Evolutionary conservation across 2,888 invertebrate genomes (phyloP).

Genomic region (Masnerella sp.): DNA sequence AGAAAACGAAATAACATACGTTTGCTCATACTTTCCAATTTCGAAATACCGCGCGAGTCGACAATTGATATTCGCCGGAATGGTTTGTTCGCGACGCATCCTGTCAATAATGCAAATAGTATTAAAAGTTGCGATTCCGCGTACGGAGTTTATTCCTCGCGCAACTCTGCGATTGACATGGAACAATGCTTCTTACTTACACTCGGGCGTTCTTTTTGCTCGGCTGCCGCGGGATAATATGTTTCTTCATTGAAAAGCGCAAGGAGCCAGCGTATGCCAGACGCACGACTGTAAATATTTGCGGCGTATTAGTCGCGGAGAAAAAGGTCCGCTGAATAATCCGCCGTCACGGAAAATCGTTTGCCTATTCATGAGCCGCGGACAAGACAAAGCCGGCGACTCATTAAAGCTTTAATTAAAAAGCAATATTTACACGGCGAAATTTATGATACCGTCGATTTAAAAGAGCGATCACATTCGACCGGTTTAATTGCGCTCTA

Average conservation of each 20-base stretch:
- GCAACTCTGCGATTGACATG: constrained; percentile 46
- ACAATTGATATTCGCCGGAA: neutral
- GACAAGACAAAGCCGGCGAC: too few species aligned
- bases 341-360: neutral
- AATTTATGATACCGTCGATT: too few species aligned
- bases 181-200: constrained; percentile 53
- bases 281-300: constrained; percentile 28
- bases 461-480: too few species aligned
- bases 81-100: neutral
- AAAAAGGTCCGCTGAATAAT: constrained; percentile 14
- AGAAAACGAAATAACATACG: too few species aligned
- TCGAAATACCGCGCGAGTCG: too few species aligned
- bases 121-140: constrained; percentile 20
- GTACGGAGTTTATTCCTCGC: constrained; percentile 34
- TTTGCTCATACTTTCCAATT: too few species aligned
- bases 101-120: constrained; percentile 19
- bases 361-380: neutral
- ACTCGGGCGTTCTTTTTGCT: constrained; percentile 34
- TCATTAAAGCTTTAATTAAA: too few species aligned
- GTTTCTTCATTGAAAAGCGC: constrained; percentile 30
- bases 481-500: too few species aligned
- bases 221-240: constrained; percentile 32
- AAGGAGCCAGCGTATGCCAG: constrained; percentile 29
- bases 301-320: constrained; percentile 10
- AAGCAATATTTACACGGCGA: too few species aligned